phyloP scores from a whole-genome alignment of 2,797 vertebrate genomes.

The Tolypeutes matacus region DNA sequence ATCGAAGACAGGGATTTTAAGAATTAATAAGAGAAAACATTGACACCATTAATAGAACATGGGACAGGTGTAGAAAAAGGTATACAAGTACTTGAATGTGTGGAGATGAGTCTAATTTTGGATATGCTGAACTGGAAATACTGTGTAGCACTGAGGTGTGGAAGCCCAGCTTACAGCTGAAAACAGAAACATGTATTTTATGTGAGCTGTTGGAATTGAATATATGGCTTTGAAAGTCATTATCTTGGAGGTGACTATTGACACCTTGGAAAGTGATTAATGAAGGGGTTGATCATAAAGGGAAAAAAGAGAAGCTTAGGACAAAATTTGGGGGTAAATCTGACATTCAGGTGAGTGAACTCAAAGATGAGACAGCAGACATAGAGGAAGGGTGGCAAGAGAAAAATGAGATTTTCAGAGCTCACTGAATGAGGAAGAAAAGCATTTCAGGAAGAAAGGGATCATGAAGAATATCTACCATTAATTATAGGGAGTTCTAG shows the following conservation, averaged over 20 bases:
- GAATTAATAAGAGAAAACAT: not conserved
- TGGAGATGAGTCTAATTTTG: not conserved
- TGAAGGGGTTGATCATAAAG: not conserved
- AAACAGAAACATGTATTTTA: not conserved
- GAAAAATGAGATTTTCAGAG: not conserved
- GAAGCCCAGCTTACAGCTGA: not conserved
- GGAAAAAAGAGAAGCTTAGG: not conserved
- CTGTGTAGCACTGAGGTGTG: not conserved
- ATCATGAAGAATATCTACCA: not conserved
- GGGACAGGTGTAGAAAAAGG: not conserved
- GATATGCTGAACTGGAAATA: not conserved
- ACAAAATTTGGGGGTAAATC: slow-evolving; percentile 8
- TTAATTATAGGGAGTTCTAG: not conserved
- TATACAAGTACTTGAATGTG: not conserved
- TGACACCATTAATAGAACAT: not conserved
- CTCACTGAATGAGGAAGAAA: not conserved
- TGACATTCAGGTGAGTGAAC: not conserved
- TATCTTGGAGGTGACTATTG: not conserved
- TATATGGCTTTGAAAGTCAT: not conserved
- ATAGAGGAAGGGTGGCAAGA: not conserved
- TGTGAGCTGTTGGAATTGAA: not conserved
- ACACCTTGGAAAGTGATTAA: not conserved
- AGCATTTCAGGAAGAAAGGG: not conserved
- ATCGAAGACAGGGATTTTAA: not conserved
- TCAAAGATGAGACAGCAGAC: not conserved